Evolutionary conservation across 1,140 invertebrate species (phyloP).

Genomic region (Drosophila navojoa): DNA sequence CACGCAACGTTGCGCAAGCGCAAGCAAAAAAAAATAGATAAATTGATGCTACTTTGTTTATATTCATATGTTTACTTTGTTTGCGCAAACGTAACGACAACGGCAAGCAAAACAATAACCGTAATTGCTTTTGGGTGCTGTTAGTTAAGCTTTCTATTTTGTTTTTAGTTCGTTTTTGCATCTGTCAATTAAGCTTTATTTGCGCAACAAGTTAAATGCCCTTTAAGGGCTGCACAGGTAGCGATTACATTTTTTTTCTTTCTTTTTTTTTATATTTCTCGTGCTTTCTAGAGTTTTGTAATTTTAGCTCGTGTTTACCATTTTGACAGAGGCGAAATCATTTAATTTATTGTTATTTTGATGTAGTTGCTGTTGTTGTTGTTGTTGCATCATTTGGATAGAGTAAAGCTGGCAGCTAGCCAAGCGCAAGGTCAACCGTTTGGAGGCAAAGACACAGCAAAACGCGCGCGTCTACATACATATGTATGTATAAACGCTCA

Average conservation of each 20-base stretch:
- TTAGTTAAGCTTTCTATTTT: neutral
- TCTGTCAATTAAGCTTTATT: conserved; percentile 67
- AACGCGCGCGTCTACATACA: neutral
- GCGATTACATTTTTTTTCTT: neutral
- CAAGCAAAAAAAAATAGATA: neutral
- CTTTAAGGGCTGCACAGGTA: neutral
- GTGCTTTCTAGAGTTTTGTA: neutral
- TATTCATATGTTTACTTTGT: too few relatives aligned
- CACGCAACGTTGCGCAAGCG: neutral
- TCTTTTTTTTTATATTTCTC: too few relatives aligned
- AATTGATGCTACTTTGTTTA: too few relatives aligned
- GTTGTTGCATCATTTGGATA: conserved; percentile 6
- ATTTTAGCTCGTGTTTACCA: neutral
- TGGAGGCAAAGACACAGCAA: conserved; percentile 8
- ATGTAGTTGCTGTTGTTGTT: neutral
- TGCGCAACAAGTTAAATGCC: conserved; percentile 15
- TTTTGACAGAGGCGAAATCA: conserved; percentile 1
- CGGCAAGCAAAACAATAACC: neutral
- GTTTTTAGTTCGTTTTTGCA: conserved; percentile 22
- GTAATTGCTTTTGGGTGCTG: conserved; percentile 14
- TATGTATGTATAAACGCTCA: too few relatives aligned
- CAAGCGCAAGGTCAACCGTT: conserved; percentile 13
- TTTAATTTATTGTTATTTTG: conserved; percentile 1
- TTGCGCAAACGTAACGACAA: neutral
- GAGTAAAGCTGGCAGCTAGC: conserved; percentile 8